Base-by-base conservation (phyloP, 2,888 invertebrate species). In the Xanthorhoe designata region DNA sequence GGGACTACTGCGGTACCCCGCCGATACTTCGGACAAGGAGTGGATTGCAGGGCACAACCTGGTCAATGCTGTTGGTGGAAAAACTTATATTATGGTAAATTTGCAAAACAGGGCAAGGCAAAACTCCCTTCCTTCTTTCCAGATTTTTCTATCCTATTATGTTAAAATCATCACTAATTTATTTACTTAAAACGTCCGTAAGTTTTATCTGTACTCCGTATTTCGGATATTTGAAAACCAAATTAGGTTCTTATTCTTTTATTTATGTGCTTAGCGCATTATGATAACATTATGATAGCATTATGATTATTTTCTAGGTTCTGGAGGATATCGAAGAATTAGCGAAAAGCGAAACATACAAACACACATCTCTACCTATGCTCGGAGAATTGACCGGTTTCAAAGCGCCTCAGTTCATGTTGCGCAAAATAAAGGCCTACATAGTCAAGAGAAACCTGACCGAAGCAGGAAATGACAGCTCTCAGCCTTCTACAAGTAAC, bases 21-120 rank as follows among this genome's bases (percentile, higher is more conserved):
- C 97, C 4, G 97, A 97, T 79, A 95, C 95, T 59, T 96, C 96
- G 70, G 97, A 97, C 81, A 97, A 97, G 80, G 96, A 96, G 79
- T 97, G 97, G 97, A 94, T 97, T 58, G 95, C 96, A 51, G 96
- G 95, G 69, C 96, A 96, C 77, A 96, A 96, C 79, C 89, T 96
- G 68, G 96, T 96, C 88, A 96, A 97, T 68, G 96, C 96, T 38
- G 96, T 96, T 62, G 96, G 97, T 0, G 97, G 97, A 4, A 96
- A 96, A 87, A 96, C 97, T 1, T 97, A 97, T 78, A 94, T 97
- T 71, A 95, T 97, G 94, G 94, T 94, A 75, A 76, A n/a, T n/a
- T n/a, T n/a, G n/a, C n/a, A n/a, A n/a, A n/a, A n/a, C n/a, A n/a
- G n/a, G n/a, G n/a, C n/a, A n/a, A n/a, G n/a, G n/a, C n/a, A n/a